Conservation (phyloP, 1,140 invertebrate genomes). For the Proales similis region DNA sequence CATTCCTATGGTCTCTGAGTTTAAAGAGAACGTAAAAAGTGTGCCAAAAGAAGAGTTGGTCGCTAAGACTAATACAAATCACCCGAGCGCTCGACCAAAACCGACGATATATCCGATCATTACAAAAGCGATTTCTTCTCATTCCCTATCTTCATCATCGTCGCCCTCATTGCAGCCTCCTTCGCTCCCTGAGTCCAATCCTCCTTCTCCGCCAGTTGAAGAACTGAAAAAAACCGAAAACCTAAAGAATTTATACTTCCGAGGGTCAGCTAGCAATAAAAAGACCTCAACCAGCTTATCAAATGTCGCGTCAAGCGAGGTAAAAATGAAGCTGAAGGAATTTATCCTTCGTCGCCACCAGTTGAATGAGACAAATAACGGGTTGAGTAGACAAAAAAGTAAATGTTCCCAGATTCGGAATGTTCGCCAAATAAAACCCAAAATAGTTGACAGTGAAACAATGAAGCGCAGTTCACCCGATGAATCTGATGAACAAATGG, state of each 20-base stretch:
- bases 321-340: slow-evolving; percentile 25
- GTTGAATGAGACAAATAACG: background rate
- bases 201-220: too few relatives aligned
- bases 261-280: background rate
- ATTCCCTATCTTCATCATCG: background rate
- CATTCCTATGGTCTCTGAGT: too few relatives aligned
- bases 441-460: background rate
- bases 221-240: slow-evolving; percentile 27
- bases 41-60: too few relatives aligned
- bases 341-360: slow-evolving; percentile 23
- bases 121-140: too few relatives aligned
- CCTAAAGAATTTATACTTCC: background rate
- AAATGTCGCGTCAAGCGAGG: slow-evolving; percentile 2
- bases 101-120: too few relatives aligned
- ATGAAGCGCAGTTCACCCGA: background rate
- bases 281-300: too few relatives aligned
- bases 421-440: background rate
- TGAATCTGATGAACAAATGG: background rate
- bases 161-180: background rate
- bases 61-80: too few relatives aligned
- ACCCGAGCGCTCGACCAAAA: too few relatives aligned
- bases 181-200: too few relatives aligned
- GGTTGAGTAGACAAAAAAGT: background rate
- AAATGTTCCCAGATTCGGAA: background rate
- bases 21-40: too few relatives aligned